Evolutionary conservation across 2,888 invertebrate genomes (phyloP).

Genomic region (Sepiola atlantica): DNA sequence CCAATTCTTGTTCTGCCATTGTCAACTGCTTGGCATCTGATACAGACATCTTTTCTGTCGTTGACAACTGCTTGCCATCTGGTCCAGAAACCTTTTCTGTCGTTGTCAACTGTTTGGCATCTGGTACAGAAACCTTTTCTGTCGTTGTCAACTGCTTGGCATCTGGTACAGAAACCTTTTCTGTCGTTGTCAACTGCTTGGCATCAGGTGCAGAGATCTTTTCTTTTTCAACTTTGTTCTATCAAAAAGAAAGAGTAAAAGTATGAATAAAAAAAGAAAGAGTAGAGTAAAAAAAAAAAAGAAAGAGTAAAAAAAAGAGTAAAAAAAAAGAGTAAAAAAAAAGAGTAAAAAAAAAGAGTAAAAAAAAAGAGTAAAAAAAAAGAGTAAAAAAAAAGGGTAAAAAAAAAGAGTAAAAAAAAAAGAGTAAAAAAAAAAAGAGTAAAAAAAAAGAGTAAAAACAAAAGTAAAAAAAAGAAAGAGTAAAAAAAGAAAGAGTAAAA

Average conservation of each 20-base stretch:
- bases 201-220: background rate
- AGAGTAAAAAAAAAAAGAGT: no score
- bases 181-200: background rate
- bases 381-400: no score
- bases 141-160: background rate
- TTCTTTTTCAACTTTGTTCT: background rate
- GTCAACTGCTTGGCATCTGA: conserved; percentile 16
- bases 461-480: no score
- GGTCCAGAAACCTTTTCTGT: background rate
- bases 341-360: no score
- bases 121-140: background rate
- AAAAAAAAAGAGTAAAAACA: no score
- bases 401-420: no score
- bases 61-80: background rate
- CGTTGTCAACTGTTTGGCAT: background rate
- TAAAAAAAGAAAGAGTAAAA: no score
- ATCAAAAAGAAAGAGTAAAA: background rate
- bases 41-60: background rate
- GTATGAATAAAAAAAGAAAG: no score
- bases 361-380: no score
- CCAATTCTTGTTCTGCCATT: background rate
- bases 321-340: no score
- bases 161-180: background rate
- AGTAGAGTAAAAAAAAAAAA: no score
- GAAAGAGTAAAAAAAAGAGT: no score